phyloP scores from a whole-genome alignment of 1,140 invertebrate genomes.

The Antheraea mylitta region DNA sequence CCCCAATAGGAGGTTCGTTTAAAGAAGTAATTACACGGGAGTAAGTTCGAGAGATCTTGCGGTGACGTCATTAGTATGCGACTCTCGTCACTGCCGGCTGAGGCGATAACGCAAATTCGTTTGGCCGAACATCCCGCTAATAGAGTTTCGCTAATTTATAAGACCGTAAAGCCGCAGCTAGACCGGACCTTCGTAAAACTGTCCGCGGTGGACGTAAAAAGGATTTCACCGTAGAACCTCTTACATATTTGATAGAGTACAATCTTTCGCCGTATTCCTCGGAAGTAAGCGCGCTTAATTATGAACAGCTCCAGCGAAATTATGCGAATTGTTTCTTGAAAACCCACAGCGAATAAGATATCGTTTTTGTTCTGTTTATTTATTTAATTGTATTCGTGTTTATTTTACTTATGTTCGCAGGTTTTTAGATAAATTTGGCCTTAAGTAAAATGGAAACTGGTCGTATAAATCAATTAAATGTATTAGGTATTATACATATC shows the following conservation, averaged over 20 bases:
- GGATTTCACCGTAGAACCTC: conserved; percentile 68
- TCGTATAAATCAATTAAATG: no score
- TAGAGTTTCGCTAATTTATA: conserved; percentile 79
- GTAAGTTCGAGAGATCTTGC: conserved; percentile 55
- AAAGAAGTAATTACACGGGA: conserved; percentile 73
- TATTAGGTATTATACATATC: no score
- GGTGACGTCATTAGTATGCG: conserved; percentile 66
- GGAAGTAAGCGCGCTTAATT: conserved; percentile 64
- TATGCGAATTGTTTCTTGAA: conserved; percentile 52
- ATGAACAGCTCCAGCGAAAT: conserved; percentile 59
- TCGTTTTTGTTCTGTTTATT: conserved; percentile 29
- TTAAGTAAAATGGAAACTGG: no score
- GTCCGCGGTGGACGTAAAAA: conserved; percentile 68
- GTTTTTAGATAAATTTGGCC: no score
- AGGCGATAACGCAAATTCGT: conserved; percentile 78
- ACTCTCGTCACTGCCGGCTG: conserved; percentile 52
- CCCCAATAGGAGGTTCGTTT: conserved; percentile 55
- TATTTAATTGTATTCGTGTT: conserved; percentile 19
- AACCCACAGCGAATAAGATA: conserved; percentile 25
- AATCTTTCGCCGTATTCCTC: conserved; percentile 53
- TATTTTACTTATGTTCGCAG: neutral
- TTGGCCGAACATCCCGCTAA: conserved; percentile 76
- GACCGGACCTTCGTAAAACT: conserved; percentile 64
- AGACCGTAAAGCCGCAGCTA: conserved; percentile 65
- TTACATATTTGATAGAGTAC: conserved; percentile 72